phyloP scores from a whole-genome alignment of 1,140 invertebrate genomes.

The Penaeus indicus region DNA sequence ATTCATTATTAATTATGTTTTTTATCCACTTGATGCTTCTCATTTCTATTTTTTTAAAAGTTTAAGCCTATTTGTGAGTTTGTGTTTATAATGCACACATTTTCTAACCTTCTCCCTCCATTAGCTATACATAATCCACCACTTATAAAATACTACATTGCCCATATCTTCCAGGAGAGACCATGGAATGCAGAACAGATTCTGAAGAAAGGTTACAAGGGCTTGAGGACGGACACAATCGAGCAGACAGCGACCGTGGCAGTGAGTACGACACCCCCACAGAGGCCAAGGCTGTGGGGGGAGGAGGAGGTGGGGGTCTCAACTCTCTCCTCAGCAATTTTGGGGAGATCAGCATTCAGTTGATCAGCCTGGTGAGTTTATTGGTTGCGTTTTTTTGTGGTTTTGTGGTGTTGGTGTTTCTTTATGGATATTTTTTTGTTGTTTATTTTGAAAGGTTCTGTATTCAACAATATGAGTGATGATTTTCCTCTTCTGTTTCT shows the following conservation, averaged over 20 bases:
- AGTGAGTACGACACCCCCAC: conserved; percentile 20
- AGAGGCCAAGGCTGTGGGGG: conserved; percentile 13
- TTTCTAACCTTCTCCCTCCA: background rate
- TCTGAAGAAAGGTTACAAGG: conserved; percentile 58
- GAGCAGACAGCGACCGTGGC: conserved; percentile 18
- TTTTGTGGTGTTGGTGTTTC: background rate
- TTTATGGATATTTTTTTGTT: too few relatives aligned
- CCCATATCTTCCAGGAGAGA: conserved; percentile 46
- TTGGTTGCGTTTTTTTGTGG: background rate
- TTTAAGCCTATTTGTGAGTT: too few relatives aligned
- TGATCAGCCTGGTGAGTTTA: conserved; percentile 55
- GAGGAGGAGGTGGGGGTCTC: conserved; percentile 32
- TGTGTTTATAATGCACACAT: too few relatives aligned
- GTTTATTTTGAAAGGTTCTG: too few relatives aligned
- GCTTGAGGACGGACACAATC: conserved; percentile 44
- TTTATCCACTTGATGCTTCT: background rate
- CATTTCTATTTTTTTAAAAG: background rate
- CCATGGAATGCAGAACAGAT: conserved; percentile 63
- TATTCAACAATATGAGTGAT: too few relatives aligned
- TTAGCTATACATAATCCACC: background rate
- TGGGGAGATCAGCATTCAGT: conserved; percentile 57
- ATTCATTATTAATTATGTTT: background rate
- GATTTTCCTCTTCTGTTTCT: too few relatives aligned
- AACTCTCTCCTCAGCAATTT: conserved; percentile 51
- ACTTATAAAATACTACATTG: too few relatives aligned